Evolutionary conservation across 2,797 vertebrate species (phyloP).

Genomic region (Hippopotamyrus pictus): DNA sequence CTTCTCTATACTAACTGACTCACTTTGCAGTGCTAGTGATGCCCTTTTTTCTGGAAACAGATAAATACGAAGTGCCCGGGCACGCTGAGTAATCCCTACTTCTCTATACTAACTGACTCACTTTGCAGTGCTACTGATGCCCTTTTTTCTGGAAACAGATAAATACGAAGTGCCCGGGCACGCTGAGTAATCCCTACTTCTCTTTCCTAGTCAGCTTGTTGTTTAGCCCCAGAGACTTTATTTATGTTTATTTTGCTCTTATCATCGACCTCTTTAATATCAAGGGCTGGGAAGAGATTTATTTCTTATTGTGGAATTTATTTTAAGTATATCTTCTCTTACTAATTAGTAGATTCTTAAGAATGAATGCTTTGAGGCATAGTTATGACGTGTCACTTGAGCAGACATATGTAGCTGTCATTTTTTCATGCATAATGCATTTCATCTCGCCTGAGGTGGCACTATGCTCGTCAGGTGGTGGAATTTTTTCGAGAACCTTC

Average conservation of each 20-base stretch:
- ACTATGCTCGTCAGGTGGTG: background rate
- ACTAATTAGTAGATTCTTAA: conserved; percentile 1
- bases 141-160: background rate
- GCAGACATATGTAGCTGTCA: background rate
- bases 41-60: no score
- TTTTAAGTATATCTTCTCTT: background rate
- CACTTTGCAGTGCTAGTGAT: no score
- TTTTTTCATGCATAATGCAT: conserved; percentile 17
- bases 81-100: no score
- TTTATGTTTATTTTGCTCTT: conserved; percentile 9
- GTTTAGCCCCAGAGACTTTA: conserved; percentile 2
- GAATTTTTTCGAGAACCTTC: background rate
- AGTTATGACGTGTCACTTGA: background rate
- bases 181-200: background rate
- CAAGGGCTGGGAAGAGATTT: background rate
- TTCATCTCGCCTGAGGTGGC: background rate
- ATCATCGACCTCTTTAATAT: background rate
- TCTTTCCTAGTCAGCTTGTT: background rate
- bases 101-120: background rate
- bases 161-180: background rate
- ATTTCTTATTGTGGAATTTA: conserved; percentile 15
- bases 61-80: no score
- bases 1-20: no score
- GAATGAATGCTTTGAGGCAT: background rate
- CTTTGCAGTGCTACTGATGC: background rate